Percentiles rank a stretch among this genome's conserved stretches.
Conservation (phyloP, 2,113 vertebrate species). For the Sarotherodon lohbergeri region DNA sequence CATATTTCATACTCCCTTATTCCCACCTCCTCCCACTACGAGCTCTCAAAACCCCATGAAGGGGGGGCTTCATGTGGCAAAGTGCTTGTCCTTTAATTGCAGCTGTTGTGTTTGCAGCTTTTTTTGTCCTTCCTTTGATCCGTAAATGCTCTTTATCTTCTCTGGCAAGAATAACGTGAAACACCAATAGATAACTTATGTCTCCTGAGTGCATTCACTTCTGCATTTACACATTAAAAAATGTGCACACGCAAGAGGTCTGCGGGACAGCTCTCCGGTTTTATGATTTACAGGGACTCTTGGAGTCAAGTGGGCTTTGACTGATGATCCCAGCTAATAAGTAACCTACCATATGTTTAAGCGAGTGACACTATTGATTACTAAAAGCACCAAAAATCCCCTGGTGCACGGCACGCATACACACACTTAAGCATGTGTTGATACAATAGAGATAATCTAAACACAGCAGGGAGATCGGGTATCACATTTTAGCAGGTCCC, state of each 20-base stretch:
- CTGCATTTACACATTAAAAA: not conserved
- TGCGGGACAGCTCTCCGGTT: not conserved
- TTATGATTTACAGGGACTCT: not conserved
- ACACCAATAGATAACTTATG: not conserved
- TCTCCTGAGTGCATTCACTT: not conserved
- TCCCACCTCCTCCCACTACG: not conserved
- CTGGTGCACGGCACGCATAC: not conserved
- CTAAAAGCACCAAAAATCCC: slow-evolving; percentile 13
- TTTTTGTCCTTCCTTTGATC: slow-evolving; percentile 13
- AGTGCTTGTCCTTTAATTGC: slow-evolving; percentile 26
- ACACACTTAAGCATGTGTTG: slow-evolving; percentile 30
- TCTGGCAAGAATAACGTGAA: not conserved
- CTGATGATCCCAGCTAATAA: slow-evolving; percentile 57
- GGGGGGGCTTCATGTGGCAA: slow-evolving; percentile 7
- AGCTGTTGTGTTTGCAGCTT: slow-evolving; percentile 37
- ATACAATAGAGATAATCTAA: slow-evolving; percentile 54
- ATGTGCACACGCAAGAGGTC: not conserved
- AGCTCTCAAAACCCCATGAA: slow-evolving; percentile 13
- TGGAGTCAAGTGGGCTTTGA: slow-evolving; percentile 57
- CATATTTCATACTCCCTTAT: slow-evolving; percentile 34
- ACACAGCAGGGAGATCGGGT: slow-evolving; percentile 17
- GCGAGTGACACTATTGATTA: slow-evolving; percentile 54
- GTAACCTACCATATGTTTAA: slow-evolving; percentile 30
- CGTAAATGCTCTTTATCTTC: slow-evolving; percentile 15
- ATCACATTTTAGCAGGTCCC: not conserved